These are phyloP conservation scores for Drosophila heteroneura DNA, from an alignment of 2,888 invertebrate species.

Conservation along the genomic window DNA sequence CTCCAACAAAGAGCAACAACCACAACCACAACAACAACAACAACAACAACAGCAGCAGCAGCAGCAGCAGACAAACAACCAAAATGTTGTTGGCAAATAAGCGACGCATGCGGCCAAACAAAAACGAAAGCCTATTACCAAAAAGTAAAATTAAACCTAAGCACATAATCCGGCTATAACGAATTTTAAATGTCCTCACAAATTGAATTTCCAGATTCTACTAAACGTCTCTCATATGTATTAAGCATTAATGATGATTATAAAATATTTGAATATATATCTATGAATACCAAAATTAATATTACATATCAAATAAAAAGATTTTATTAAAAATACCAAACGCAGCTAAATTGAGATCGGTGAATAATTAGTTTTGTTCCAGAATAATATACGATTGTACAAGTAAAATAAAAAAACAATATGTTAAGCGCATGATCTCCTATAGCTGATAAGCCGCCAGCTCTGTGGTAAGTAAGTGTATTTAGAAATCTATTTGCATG, in stretches of 20 bases:
- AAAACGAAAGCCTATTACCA: constrained; percentile 47
- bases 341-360: not conserved
- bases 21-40: constrained; percentile 15
- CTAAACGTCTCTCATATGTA: too few relatives aligned
- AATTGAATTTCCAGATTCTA: not conserved
- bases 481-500: constrained; percentile 74
- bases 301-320: not conserved
- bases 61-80: constrained; percentile 35
- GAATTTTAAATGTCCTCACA: constrained; percentile 29
- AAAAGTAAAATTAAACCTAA: constrained; percentile 17
- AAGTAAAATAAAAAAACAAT: not conserved
- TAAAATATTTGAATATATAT: not conserved
- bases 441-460: not conserved
- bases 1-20: constrained; percentile 10
- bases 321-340: not conserved
- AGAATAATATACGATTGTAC: not conserved
- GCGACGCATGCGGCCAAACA: constrained; percentile 57
- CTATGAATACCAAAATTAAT: not conserved
- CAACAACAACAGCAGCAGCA: constrained; percentile 19
- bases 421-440: not conserved
- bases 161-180: not conserved
- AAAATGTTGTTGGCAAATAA: constrained; percentile 58
- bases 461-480: constrained; percentile 11
- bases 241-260: not conserved
- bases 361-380: not conserved